Percentiles rank a stretch among this genome's conserved stretches.
These are phyloP conservation scores for Enteromius treurensis DNA, from an alignment of 2,797 vertebrate genomes.

Conservation along the genomic window DNA sequence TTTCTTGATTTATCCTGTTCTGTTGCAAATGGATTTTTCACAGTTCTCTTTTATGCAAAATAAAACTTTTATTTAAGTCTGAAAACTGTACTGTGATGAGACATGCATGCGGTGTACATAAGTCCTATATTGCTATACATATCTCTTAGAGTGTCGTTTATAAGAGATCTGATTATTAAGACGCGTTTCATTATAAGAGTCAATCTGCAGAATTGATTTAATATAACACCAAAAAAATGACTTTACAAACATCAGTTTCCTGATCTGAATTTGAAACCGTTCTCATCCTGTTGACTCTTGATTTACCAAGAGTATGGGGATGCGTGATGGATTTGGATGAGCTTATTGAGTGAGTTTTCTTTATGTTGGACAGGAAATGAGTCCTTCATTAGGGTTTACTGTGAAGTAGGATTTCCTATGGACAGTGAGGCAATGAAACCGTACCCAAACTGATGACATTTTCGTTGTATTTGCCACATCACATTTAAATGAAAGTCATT, in stretches of 20 bases:
- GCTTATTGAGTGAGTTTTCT: not conserved
- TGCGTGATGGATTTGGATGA: not conserved
- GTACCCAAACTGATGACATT: not conserved
- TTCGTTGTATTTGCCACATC: not conserved
- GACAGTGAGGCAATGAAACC: not conserved
- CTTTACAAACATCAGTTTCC: not conserved
- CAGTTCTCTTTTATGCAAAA: constrained; percentile 13
- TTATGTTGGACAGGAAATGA: not conserved
- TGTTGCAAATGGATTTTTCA: not conserved
- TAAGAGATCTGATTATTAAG: not conserved
- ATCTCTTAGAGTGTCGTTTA: not conserved
- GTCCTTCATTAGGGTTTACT: constrained; percentile 7
- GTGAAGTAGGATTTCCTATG: constrained; percentile 1
- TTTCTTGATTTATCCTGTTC: constrained; percentile 10
- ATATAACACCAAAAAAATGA: not conserved
- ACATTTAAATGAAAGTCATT: constrained; percentile 1
- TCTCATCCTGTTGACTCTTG: not conserved
- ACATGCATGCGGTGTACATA: constrained; percentile 10
- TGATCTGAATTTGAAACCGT: not conserved
- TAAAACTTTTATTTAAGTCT: constrained; percentile 30
- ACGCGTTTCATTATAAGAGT: not conserved
- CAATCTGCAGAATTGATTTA: not conserved
- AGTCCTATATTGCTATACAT: not conserved
- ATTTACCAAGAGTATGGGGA: not conserved
- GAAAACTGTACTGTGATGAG: constrained; percentile 35